Percentiles rank a stretch among this genome's conserved stretches.
phyloP scores from a whole-genome alignment of 1,140 invertebrate species.

The Drosophila persimilis region DNA sequence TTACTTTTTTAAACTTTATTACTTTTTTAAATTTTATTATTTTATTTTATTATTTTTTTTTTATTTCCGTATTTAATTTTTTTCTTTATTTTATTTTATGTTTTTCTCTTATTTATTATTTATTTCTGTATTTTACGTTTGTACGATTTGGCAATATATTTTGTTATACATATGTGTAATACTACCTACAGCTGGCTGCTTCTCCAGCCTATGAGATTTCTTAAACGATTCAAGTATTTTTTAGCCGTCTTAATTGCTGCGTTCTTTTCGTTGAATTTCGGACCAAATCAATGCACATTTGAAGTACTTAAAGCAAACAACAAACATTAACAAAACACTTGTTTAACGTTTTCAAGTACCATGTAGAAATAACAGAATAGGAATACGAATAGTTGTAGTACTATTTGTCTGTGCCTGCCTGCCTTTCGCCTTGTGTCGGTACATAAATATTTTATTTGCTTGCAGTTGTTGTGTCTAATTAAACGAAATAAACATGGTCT shows the following conservation, averaged over 20 bases:
- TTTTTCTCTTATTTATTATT: too few relatives aligned
- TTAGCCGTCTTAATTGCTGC: too few relatives aligned
- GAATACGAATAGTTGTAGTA: constrained; percentile 12
- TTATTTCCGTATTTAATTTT: constrained; percentile 27
- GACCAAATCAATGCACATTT: constrained; percentile 57
- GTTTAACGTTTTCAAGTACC: constrained; percentile 74
- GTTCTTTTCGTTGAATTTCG: too few relatives aligned
- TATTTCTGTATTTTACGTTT: constrained; percentile 2
- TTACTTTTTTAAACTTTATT: too few relatives aligned
- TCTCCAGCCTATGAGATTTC: not conserved
- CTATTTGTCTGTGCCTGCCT: constrained; percentile 23
- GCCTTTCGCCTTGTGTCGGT: constrained; percentile 41
- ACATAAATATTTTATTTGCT: constrained; percentile 79
- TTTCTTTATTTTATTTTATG: not conserved
- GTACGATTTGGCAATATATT: not conserved
- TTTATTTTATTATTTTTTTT: too few relatives aligned
- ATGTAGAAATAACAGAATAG: constrained; percentile 57
- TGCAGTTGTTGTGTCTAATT: constrained; percentile 75
- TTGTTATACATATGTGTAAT: too few relatives aligned
- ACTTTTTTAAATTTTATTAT: too few relatives aligned
- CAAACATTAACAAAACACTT: constrained; percentile 80
- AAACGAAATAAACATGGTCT: constrained; percentile 77
- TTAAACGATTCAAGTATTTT: too few relatives aligned
- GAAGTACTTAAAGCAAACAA: constrained; percentile 74
- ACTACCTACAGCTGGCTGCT: too few relatives aligned